Percentiles rank a stretch among this genome's conserved stretches.
Conservation (phyloP, 2,888 invertebrate species). For the Eupithecia tripunctaria region DNA sequence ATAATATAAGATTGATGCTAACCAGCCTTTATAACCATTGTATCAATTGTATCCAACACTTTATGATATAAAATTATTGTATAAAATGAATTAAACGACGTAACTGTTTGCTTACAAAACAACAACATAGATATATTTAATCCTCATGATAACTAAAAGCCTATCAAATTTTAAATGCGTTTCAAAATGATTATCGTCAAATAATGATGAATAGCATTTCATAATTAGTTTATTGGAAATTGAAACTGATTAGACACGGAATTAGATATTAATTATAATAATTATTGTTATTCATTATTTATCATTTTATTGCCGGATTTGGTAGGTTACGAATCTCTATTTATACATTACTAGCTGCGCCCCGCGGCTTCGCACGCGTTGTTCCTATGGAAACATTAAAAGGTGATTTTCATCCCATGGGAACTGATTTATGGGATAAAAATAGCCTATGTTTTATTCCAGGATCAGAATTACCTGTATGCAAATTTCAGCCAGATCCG, state of each 20-base stretch:
- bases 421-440: too few relatives aligned
- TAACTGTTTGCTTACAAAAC: not conserved
- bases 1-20: not conserved
- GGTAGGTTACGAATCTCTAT: too few relatives aligned
- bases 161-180: conserved; percentile 19
- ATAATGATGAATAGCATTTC: not conserved
- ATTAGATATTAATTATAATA: too few relatives aligned
- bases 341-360: too few relatives aligned
- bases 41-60: not conserved
- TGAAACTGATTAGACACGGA: not conserved
- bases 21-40: not conserved
- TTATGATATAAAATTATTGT: not conserved
- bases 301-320: too few relatives aligned
- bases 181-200: not conserved
- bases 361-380: too few relatives aligned
- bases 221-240: not conserved
- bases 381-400: too few relatives aligned
- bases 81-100: not conserved
- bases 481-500: too few relatives aligned
- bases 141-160: conserved; percentile 20
- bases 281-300: too few relatives aligned
- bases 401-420: too few relatives aligned
- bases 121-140: not conserved
- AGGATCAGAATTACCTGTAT: too few relatives aligned
- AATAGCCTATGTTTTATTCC: too few relatives aligned